Conservation (phyloP, 2,113 vertebrate species). For the Apaloderma vittatum region DNA sequence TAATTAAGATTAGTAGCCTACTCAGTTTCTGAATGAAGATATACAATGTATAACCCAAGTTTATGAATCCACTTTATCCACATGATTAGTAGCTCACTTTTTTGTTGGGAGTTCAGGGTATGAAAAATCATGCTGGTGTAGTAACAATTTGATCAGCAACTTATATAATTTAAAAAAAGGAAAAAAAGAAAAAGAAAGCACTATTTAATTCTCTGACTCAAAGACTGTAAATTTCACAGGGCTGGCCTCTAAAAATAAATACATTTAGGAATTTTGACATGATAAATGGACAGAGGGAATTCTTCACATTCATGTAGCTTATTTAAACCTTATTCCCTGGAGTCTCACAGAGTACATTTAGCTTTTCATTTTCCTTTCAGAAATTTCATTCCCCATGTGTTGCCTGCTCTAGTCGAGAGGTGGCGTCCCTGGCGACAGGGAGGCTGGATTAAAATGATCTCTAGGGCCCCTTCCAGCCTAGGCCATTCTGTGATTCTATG, state of each 20-base stretch:
- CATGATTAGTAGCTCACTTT: slow-evolving; percentile 21
- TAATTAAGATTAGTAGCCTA: slow-evolving; percentile 44
- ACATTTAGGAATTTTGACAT: neutral
- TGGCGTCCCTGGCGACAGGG: no score
- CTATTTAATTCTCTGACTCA: neutral
- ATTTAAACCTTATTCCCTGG: slow-evolving; percentile 39
- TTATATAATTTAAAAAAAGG: neutral
- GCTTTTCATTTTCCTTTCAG: slow-evolving; percentile 36
- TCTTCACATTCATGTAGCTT: neutral
- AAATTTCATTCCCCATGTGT: no score
- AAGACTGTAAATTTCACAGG: neutral
- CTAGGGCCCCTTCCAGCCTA: no score
- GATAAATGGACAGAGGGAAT: slow-evolving; percentile 10
- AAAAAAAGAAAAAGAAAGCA: neutral
- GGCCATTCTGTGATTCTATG: no score
- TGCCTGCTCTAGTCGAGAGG: no score
- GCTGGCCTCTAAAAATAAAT: neutral
- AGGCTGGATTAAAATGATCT: no score
- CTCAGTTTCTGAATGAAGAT: slow-evolving; percentile 30
- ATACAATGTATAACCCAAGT: neutral
- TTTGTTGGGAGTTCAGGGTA: neutral
- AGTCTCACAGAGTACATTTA: neutral
- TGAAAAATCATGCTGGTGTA: neutral
- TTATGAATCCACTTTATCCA: slow-evolving; percentile 30
- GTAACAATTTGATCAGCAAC: neutral